Base-by-base conservation (phyloP, 2,888 invertebrate species). In the Habroteleia sp. region DNA sequence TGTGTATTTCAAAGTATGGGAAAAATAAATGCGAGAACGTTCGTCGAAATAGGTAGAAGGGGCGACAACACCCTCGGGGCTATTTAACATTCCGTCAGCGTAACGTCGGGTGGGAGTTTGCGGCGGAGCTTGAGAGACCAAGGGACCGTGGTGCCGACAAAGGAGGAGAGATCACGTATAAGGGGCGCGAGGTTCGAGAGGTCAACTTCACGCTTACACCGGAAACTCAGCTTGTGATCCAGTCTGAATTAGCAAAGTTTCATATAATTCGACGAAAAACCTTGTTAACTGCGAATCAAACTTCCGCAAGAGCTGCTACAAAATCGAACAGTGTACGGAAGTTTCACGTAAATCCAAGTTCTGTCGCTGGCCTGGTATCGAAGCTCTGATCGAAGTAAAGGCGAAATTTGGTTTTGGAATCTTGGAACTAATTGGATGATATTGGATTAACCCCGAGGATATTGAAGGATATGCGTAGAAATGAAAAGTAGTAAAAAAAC, bases 71-170 rank as follows among this genome's bases (percentile, higher is more conserved):
- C 69, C 48, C 74, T 35, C 42, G 74, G 23, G 71, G 58, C 69
- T 69, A 60, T 69, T 74, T 52, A 69, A 65, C 65, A 74, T 74
- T 65, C 74, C 65, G 69, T 27, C 58, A 65, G 35, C 65, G 60
- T 62, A 54, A 54, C 56, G 42, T 25, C 25, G 23, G 60, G 29
- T 29, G 44, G 46, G 74, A 69, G 69, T 65, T 74, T 58, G 74
- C 44, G 74, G 58, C 39, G 27, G 42, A 56, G 29, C 62, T 62
- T 13, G 31, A 62, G 62, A 52, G 66, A 56, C 42, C 23, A 17
- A 63, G 65, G 44, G 58, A 58, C 52, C 23, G 27, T 23, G 42
- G 41, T 31, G 8, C 25, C 52, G 23, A 46, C 60, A 56, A 62
- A 62, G 54, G 2, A 23, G 41, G 37, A 41, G 42, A 37, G 44